phyloP scores from a whole-genome alignment of 2,888 invertebrate species.

The Epinotia bilunana region DNA sequence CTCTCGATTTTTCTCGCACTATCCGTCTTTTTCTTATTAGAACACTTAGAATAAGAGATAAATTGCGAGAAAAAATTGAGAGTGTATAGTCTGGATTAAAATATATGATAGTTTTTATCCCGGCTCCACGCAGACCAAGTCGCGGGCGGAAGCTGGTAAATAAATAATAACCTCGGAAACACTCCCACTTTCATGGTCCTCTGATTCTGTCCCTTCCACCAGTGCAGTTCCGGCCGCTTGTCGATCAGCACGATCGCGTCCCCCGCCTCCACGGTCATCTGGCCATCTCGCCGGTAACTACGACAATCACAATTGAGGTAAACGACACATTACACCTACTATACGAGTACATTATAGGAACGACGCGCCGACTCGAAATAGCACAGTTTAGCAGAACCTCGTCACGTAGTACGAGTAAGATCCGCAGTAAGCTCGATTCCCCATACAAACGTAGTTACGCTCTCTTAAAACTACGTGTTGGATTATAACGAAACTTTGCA shows the following conservation, averaged over 20 bases:
- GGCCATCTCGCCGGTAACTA: slow-evolving; percentile 84
- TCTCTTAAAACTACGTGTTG: too few relatives aligned
- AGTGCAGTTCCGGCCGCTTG: slow-evolving; percentile 93
- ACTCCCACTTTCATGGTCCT: slow-evolving; percentile 94
- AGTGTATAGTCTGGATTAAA: too few relatives aligned
- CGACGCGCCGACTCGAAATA: not conserved
- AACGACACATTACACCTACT: not conserved
- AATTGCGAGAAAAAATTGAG: too few relatives aligned
- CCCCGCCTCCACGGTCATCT: slow-evolving; percentile 90
- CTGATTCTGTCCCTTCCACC: slow-evolving; percentile 98
- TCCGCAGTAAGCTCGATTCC: too few relatives aligned
- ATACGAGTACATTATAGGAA: not conserved
- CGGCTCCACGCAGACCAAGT: too few relatives aligned
- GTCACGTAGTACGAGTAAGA: not conserved
- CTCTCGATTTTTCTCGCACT: too few relatives aligned
- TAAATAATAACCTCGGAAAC: slow-evolving; percentile 88
- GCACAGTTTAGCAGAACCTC: not conserved
- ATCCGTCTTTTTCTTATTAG: too few relatives aligned
- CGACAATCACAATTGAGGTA: slow-evolving; percentile 23
- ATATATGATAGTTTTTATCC: too few relatives aligned
- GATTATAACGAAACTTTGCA: too few relatives aligned
- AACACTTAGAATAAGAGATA: too few relatives aligned
- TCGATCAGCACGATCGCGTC: slow-evolving; percentile 96
- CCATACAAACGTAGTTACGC: too few relatives aligned
- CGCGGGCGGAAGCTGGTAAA: too few relatives aligned